Evolutionary conservation across 2,113 vertebrate genomes (phyloP), one percentile per base, ranked within the genome.

Genomic region (Ariopsis seemanni): DNA sequence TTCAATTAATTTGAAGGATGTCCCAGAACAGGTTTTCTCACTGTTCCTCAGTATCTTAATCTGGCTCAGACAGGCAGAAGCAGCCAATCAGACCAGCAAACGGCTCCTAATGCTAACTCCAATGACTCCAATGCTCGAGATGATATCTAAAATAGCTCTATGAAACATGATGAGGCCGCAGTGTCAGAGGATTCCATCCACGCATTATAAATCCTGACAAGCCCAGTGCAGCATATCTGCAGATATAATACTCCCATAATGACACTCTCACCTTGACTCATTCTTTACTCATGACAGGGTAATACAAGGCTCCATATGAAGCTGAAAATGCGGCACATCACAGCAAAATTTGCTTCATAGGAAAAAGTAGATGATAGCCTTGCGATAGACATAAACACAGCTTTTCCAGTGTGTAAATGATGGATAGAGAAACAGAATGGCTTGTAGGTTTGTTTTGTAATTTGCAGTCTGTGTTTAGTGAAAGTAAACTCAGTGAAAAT

Each of bases 211-310:
- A 90, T 90, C 91, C 84, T 71, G 85, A 83, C 75, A 88, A 83
- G 90, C 85, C 77, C 77, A 88, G 78, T 80, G 78, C 89, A 85
- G 88, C 89, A 87, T 89, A 88, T 90, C 91, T 85, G 75, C 86
- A 85, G 81, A 90, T 89, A 91, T 90, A 91, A 91, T 90, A 87
- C 87, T 84, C 87, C 86, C 87, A 85, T 92, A 90, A 91, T 91
- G 90, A 89, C 82, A 88, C 87, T 83, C 90, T 90, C 91, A 90
- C 87, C 91, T 91, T 86, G 85, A 86, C 62, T 82, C 90, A 90
- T 91, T 89, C 89, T 86, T 92, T 90, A 90, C 87, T 84, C 82
- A 30, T 90, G 91, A 89, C 82, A 86, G 84, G 22, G 50, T 81
- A 90, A 88, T 79, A 79, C 65, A 89, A 82, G 83, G 71, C 71